These are phyloP conservation scores for Sula dactylatra DNA, from an alignment of 2,113 vertebrate genomes.

Conservation along the genomic window DNA sequence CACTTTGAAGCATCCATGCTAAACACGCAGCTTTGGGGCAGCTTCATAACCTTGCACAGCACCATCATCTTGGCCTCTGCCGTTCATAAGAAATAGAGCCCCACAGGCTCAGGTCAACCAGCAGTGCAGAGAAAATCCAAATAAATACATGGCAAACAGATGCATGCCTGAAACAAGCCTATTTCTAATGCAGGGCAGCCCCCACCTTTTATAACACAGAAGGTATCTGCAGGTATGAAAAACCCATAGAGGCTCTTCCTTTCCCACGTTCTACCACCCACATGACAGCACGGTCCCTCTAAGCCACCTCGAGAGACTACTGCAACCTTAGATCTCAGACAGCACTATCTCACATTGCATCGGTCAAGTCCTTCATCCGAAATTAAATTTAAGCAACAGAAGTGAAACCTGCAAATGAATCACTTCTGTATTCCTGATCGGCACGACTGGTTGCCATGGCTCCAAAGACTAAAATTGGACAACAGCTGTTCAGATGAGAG, in stretches of 20 bases:
- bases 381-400: neutral
- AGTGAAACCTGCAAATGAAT: conserved; percentile 44
- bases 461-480: conserved; percentile 19
- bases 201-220: neutral
- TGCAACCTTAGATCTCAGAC: neutral
- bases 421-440: neutral
- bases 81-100: neutral
- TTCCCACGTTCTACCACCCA: neutral
- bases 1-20: neutral
- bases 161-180: neutral
- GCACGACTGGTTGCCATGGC: neutral
- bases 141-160: neutral
- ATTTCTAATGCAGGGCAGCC: neutral
- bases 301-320: neutral
- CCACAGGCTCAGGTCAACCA: neutral
- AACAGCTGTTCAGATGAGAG: neutral
- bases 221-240: neutral
- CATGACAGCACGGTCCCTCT: neutral
- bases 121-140: neutral
- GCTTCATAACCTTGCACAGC: neutral
- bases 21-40: neutral
- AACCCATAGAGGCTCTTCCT: neutral
- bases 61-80: neutral
- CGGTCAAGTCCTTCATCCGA: neutral
- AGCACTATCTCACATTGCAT: neutral